phyloP scores from a whole-genome alignment of 2,797 vertebrate genomes.

The Poecilia gillii region DNA sequence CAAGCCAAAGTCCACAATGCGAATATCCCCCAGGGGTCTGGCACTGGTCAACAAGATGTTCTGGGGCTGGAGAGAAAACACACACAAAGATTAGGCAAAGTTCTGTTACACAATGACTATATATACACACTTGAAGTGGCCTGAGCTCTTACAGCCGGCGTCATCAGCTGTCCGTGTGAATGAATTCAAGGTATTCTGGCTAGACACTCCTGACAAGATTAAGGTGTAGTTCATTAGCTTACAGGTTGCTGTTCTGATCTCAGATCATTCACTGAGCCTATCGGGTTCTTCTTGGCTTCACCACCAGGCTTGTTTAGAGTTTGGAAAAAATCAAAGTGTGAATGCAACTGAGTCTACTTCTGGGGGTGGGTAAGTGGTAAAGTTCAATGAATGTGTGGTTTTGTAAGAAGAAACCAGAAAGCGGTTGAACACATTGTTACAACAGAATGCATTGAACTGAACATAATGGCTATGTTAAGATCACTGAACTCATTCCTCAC shows the following conservation, averaged over 20 bases:
- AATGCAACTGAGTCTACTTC: not conserved
- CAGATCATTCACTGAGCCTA: constrained; percentile 53
- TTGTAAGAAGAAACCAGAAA: constrained; percentile 34
- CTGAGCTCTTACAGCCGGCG: constrained; percentile 13
- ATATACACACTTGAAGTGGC: constrained; percentile 4
- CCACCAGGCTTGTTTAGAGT: not conserved
- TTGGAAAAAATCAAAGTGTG: not conserved
- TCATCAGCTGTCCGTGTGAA: constrained; percentile 2
- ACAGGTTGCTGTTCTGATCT: constrained; percentile 21
- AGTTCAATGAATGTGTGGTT: not conserved
- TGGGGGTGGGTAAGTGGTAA: constrained; percentile 1
- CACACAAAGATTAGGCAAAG: constrained; percentile 36
- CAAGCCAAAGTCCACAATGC: constrained; percentile 88
- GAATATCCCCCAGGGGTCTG: constrained; percentile 85
- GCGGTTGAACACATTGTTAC: constrained; percentile 19
- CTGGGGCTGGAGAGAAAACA: constrained; percentile 80
- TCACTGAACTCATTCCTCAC: constrained; percentile 11
- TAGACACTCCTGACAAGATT: constrained; percentile 38
- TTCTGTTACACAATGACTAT: constrained; percentile 23
- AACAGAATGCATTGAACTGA: constrained; percentile 33
- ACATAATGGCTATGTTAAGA: constrained; percentile 24
- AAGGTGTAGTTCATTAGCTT: constrained; percentile 19
- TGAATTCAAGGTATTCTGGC: constrained; percentile 1
- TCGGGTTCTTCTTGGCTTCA: constrained; percentile 40
- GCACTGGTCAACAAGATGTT: constrained; percentile 85